Evolutionary conservation across 1,140 invertebrate genomes (phyloP), one percentile per base, ranked within the genome.

Genomic region (Eumeta japonica): DNA sequence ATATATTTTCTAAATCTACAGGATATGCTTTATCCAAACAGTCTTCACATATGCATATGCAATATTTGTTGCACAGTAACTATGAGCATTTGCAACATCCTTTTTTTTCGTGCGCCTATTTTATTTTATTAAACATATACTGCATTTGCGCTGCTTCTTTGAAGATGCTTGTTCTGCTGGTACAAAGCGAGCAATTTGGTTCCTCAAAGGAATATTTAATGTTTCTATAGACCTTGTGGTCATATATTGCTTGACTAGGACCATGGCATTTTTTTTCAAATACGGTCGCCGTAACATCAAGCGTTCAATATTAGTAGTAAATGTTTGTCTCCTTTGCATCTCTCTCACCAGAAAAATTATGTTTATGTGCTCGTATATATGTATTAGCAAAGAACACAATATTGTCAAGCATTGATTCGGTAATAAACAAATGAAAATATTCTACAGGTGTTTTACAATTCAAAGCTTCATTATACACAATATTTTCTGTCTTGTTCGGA

Each of bases 81-180:
- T 47, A 43, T 32, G 3, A 10, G 37, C 41, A 47, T 37, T 33
- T 37, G 19, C n/a, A n/a, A n/a, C 13, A 33, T 37, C 40, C 17
- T 39, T 41, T 10, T 41, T 41, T 37, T 46, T 46, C 39, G 39
- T n/a, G n/a, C n/a, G n/a, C n/a, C n/a, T n/a, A n/a, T n/a, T n/a
- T n/a, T n/a, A n/a, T n/a, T n/a, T n/a, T n/a, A n/a, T n/a, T n/a
- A n/a, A n/a, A n/a, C n/a, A n/a, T n/a, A n/a, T n/a, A n/a, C n/a
- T n/a, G n/a, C n/a, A n/a, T n/a, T n/a, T n/a, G n/a, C n/a, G n/a
- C n/a, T n/a, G n/a, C n/a, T n/a, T n/a, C n/a, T n/a, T n/a, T n/a
- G n/a, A n/a, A n/a, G 27, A 35, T 45, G 19, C 29, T 33, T 45
- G 16, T 37, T 38, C 39, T 41, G 10, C 18, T 16, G 43, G 33